Evolutionary conservation across 2,113 vertebrate genomes (phyloP), one percentile per base, ranked within the genome.

Genomic region (Corythaixoides concolor): DNA sequence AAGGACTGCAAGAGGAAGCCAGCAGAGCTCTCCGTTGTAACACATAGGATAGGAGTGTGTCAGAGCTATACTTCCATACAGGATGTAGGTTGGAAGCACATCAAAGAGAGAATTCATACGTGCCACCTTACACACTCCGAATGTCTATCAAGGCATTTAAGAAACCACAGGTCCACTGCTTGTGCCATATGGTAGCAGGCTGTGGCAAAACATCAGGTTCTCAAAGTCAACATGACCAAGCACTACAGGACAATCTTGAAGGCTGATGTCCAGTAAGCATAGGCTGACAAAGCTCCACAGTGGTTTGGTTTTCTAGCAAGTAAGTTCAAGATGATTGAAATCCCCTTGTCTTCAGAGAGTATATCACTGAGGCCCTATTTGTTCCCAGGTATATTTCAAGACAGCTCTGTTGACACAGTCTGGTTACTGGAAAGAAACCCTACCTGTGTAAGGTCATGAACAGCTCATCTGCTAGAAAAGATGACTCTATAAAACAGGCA

Each of bases 61-160:
- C 79, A 89, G 68, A 87, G 56, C 83, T 76, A 9, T 70, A 62
- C 81, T 82, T 87, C 82, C 82, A 68, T 62, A 64, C 66, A 76
- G 77, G 86, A 94, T 81, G 72, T 43, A 87, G 27, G 76, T 4
- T 92, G 77, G 89, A 92, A 95, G 87, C 68, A 89, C 60, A 78
- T 92, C 86, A 89, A 86, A 96, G 88, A 84, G 9, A 41, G 18
- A 93, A 83, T 63, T 80, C 56, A 35, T 58, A 90, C 3, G 28
- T 91, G 91, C 80, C 83, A 89, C 87, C 86, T 94, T 67, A 86
- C 62, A 78, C 30, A 8, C 52, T 81, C 41, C 15, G 5, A 77
- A 87, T 63, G 72, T 70, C 91, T 94, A 53, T 47, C 55, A 55
- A 77, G 52, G 56, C 86, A 33, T 64, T 93, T 55, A 59, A 70